Conservation (phyloP, 2,797 vertebrate species). For the Microchirus variegatus region DNA sequence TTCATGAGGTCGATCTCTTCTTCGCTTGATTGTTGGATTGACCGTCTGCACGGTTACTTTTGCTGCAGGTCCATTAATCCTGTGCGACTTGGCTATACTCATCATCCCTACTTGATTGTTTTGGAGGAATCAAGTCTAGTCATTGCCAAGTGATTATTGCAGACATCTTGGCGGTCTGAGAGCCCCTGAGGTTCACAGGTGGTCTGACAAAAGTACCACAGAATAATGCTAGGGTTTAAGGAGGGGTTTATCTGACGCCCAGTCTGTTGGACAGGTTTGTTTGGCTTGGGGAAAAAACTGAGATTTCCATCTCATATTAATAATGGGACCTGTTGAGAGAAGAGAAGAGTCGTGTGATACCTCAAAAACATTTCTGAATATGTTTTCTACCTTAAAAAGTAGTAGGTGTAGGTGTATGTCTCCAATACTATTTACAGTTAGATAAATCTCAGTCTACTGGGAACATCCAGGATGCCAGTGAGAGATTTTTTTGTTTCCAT, state of each 20-base stretch:
- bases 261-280: slow-evolving; percentile 1
- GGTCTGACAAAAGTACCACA: slow-evolving; percentile 25
- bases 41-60: slow-evolving; percentile 33
- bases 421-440: slow-evolving; percentile 26
- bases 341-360: slow-evolving; percentile 3
- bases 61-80: slow-evolving; percentile 37
- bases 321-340: neutral
- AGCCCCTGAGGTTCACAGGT: slow-evolving; percentile 50
- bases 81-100: slow-evolving; percentile 34
- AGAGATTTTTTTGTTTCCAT: slow-evolving; percentile 1
- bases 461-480: neutral
- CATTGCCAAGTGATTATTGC: slow-evolving; percentile 61
- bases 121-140: slow-evolving; percentile 43
- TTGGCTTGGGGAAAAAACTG: neutral
- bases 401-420: neutral
- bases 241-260: slow-evolving; percentile 14
- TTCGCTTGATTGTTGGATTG: slow-evolving; percentile 11
- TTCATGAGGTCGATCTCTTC: slow-evolving; percentile 14
- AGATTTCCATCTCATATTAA: neutral
- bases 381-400: slow-evolving; percentile 22
- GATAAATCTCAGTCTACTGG: slow-evolving; percentile 5
- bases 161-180: slow-evolving; percentile 35
- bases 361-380: slow-evolving; percentile 16
- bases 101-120: slow-evolving; percentile 48
- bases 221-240: neutral